Evolutionary conservation across 2,797 vertebrate species (phyloP).

Genomic region (Melanotaenia maccullochi): DNA sequence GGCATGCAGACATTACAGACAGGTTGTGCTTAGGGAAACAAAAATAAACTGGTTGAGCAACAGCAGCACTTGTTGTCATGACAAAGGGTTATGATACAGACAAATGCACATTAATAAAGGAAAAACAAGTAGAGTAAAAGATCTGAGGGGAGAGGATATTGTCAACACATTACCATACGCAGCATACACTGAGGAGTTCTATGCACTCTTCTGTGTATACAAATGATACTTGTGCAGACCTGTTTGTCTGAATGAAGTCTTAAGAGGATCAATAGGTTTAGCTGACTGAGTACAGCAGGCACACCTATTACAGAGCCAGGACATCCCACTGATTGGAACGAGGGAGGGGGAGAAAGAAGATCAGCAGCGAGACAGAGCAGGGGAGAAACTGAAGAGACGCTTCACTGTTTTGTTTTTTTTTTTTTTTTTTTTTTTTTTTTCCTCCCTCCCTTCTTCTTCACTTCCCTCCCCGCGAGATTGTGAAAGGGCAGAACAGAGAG

Average conservation of each 20-base stretch:
- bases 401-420: conserved; percentile 8
- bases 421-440: conserved; percentile 10
- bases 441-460: conserved; percentile 45
- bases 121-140: conserved; percentile 28
- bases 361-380: conserved; percentile 50
- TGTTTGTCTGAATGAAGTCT: conserved; percentile 65
- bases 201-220: conserved; percentile 12
- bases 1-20: conserved; percentile 37
- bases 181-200: conserved; percentile 6
- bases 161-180: conserved; percentile 33
- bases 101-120: conserved; percentile 17
- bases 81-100: conserved; percentile 27
- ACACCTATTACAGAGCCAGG: conserved; percentile 78
- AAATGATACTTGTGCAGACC: conserved; percentile 49
- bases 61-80: conserved; percentile 35
- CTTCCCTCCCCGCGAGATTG: conserved; percentile 58
- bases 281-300: conserved; percentile 68
- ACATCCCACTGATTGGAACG: conserved; percentile 78
- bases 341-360: conserved; percentile 21
- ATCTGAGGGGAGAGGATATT: conserved; percentile 41
- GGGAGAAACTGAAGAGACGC: conserved; percentile 53
- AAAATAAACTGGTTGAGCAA: conserved; percentile 47
- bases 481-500: conserved; percentile 58
- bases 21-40: conserved; percentile 41
- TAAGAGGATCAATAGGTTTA: conserved; percentile 83